Evolutionary conservation across 2,797 vertebrate genomes (phyloP).

Genomic region (Falco peregrinus): DNA sequence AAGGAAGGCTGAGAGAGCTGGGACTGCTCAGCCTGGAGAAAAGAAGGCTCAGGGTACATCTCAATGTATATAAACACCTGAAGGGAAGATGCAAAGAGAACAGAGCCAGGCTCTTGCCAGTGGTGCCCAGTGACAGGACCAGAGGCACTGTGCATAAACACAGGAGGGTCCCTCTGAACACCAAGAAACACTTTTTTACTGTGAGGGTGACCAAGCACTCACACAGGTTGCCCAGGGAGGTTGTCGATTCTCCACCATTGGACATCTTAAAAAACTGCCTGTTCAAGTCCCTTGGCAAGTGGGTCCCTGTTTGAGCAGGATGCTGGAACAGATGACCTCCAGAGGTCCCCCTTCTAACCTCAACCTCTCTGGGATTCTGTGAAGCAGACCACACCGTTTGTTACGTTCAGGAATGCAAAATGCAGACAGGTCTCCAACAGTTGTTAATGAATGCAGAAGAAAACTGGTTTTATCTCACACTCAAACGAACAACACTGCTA

Average conservation of each 20-base stretch:
- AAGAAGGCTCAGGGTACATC: neutral
- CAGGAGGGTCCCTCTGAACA: too few relatives aligned
- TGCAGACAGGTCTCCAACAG: neutral
- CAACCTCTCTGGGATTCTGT: neutral
- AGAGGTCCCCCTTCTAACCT: neutral
- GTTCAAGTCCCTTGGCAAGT: neutral
- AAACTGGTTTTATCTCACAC: neutral
- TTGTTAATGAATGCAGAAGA: neutral
- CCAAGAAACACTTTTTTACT: too few relatives aligned
- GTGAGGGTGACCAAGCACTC: too few relatives aligned
- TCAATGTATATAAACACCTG: neutral
- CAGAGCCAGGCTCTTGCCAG: neutral
- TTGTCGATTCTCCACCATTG: neutral
- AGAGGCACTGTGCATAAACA: too few relatives aligned
- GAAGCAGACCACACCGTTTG: fast-evolving
- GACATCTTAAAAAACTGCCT: neutral
- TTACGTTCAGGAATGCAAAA: neutral
- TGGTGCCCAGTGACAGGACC: too few relatives aligned
- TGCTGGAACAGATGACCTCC: neutral
- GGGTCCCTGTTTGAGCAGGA: neutral
- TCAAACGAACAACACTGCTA: neutral
- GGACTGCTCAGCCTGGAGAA: too few relatives aligned
- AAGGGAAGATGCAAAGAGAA: neutral
- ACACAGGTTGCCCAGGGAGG: too few relatives aligned
- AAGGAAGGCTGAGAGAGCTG: too few relatives aligned